A percentile compares a stretch with the other conserved stretches of the same genome.
phyloP scores from a whole-genome alignment of 2,797 vertebrate species.

The Phylloscopus collybita region DNA sequence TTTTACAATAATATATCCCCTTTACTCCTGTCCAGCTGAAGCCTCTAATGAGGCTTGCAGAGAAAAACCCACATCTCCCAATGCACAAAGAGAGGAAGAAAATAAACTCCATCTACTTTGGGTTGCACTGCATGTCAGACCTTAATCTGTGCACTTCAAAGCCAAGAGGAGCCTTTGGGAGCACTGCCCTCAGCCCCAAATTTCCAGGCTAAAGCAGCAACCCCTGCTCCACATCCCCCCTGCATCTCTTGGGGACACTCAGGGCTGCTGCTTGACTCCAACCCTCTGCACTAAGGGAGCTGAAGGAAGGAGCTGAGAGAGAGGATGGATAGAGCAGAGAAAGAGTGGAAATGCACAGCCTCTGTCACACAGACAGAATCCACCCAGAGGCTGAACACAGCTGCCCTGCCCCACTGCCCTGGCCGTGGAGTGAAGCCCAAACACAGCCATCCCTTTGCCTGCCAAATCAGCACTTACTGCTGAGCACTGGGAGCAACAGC shows the following conservation, averaged over 20 bases:
- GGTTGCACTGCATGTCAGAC: rapidly evolving
- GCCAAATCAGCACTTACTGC: not conserved
- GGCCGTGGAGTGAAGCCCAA: not conserved
- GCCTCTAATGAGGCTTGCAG: slow-evolving; percentile 25
- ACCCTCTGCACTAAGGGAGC: not conserved
- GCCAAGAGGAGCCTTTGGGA: not conserved
- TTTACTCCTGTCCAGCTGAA: not conserved
- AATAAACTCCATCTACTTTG: not conserved
- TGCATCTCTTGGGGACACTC: rapidly evolving
- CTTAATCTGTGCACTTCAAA: not conserved
- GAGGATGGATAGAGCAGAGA: not conserved
- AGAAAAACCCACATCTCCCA: not conserved
- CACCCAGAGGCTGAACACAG: not conserved
- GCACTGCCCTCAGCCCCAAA: not conserved
- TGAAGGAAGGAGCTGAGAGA: not conserved
- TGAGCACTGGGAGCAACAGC: not conserved
- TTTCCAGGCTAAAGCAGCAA: not conserved
- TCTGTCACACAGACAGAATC: not conserved
- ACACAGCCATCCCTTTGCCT: rapidly evolving
- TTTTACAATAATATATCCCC: not conserved
- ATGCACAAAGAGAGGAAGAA: not conserved
- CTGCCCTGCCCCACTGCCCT: not conserved
- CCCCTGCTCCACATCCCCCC: not conserved
- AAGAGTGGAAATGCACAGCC: not conserved
- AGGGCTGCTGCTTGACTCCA: not conserved